phyloP scores from a whole-genome alignment of 2,888 invertebrate genomes.

The Sarcophaga subvicina region DNA sequence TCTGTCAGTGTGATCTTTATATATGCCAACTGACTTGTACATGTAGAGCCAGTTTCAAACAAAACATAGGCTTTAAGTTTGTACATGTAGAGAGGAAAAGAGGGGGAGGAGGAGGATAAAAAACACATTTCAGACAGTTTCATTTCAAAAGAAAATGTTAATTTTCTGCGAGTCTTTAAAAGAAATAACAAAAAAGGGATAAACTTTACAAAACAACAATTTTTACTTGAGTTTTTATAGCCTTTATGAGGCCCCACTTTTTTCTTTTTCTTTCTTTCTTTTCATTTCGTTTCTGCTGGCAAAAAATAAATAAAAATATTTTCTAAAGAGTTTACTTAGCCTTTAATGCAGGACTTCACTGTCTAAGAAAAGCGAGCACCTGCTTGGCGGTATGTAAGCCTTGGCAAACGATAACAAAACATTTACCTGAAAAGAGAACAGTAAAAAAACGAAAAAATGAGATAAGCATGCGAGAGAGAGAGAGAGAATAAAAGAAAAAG shows the following conservation, averaged over 20 bases:
- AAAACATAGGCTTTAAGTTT: too few relatives aligned
- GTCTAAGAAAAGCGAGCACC: not conserved
- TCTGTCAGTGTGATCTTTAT: too few relatives aligned
- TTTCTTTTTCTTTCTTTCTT: not conserved
- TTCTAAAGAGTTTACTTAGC: slow-evolving; percentile 35
- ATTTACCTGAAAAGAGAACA: slow-evolving; percentile 57
- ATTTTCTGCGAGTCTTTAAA: too few relatives aligned
- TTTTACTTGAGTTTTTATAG: not conserved
- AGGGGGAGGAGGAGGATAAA: not conserved
- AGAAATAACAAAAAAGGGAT: too few relatives aligned
- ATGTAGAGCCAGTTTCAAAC: too few relatives aligned
- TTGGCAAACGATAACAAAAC: slow-evolving; percentile 51
- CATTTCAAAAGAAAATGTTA: slow-evolving; percentile 29
- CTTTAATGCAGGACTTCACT: slow-evolving; percentile 41
- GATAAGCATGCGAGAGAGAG: not conserved
- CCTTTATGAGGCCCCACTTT: not conserved
- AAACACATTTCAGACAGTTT: slow-evolving; percentile 51
- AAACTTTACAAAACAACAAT: too few relatives aligned
- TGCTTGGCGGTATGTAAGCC: not conserved
- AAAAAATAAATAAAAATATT: not conserved
- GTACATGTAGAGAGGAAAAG: too few relatives aligned
- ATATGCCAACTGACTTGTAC: too few relatives aligned
- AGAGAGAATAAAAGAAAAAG: slow-evolving; percentile 31
- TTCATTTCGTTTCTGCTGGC: not conserved
- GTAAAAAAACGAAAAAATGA: not conserved